Conservation (phyloP, 2,113 vertebrate species). For the rat (Rattus norvegicus) region GRCr8 NC_086025.1:36660501-36661000, state of each 20-base stretch:
- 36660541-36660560: conserved; percentile 6
- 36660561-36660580: background rate
- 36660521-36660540: background rate
- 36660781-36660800: background rate
- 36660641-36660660: background rate
- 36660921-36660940: background rate
- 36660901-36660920: background rate
- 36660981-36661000: background rate
- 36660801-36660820: background rate
- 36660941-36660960: background rate
- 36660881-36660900: background rate
- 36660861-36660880: background rate
- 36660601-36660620: background rate
- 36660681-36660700: background rate
- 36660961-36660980: background rate
- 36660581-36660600: background rate
- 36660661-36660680: too few relatives aligned
- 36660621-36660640: background rate
- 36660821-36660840: background rate
- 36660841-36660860: background rate
- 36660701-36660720: background rate
- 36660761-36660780: too few relatives aligned
- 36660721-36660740: background rate
- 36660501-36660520: conserved; percentile 20
- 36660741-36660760: background rate